Evolutionary conservation across 2,888 invertebrate genomes (phyloP), one percentile per base, ranked within the genome.

Genomic region (Aproaerema taeniolella): DNA sequence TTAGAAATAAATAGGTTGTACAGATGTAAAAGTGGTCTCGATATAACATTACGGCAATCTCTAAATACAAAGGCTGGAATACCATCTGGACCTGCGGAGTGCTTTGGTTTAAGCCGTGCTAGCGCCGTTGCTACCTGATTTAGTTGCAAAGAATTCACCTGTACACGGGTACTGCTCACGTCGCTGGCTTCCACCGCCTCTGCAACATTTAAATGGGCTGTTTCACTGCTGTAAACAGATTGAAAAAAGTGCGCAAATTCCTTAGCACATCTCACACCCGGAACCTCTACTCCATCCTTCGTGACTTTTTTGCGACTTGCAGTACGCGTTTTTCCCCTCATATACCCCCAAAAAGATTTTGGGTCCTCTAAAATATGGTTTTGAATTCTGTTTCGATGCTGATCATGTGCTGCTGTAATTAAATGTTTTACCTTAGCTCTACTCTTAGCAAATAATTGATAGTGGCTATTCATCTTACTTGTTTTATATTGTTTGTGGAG

Each of bases 401-500:
- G 14, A 1, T 13, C 9, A 8, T 13, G 14, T 9, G 14, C 31
- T 7, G 6, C 1, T 8, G 2, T 13, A 3, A 31, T 14, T 9
- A 14, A 4, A 4, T 28, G 2, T 15, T 36, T 26, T 2, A 26
- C 17, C 2, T 2, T 15, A 3, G 14, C 28, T 9, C 36, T 15
- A 7, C 16, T 10, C 10, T 6, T 3, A 2, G 34, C 14, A 13
- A 34, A 34, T 8, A 2, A 3, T 11, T 34, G 14, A 15, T 34
- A 34, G 9, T 34, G 25, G 2, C 1, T 13, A 2, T 25, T 2
- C 10, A 2, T 7, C 9, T 25, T 25, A 5, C 2, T 25, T 2
- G 14, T 10, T 13, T 34, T 34, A n/a, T 12, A 25, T 11, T 25
- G 6, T 34, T 34, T 34, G 12, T 34, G 34, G 2, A 25, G 11